Percentiles rank a stretch among this genome's conserved stretches.
Conservation (phyloP, 2,113 vertebrate genomes). For the Diphyllodes magnificus region DNA sequence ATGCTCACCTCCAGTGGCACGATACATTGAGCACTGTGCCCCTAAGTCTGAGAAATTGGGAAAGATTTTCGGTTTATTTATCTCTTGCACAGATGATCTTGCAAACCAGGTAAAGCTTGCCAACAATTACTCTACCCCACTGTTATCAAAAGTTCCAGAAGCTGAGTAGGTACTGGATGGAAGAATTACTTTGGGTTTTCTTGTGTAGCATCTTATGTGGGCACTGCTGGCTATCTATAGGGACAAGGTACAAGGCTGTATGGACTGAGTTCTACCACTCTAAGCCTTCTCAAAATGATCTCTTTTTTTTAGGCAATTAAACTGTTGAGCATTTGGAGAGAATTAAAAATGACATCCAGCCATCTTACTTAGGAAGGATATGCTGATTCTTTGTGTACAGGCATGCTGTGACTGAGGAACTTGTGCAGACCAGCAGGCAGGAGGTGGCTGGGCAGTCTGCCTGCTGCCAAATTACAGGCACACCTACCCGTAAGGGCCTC, state of each 20-base stretch:
- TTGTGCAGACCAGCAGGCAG: neutral
- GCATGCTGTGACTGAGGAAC: neutral
- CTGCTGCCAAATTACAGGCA: neutral
- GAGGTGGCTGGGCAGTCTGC: neutral
- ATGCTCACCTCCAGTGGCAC: neutral
- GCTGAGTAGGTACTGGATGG: neutral
- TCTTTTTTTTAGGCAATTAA: neutral
- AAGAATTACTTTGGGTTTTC: neutral
- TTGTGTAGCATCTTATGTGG: neutral
- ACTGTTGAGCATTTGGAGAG: neutral
- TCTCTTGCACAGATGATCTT: neutral
- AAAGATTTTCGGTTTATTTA: neutral
- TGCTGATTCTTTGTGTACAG: neutral
- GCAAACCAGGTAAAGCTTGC: neutral
- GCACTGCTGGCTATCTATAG: neutral
- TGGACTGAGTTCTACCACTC: neutral
- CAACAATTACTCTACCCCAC: neutral
- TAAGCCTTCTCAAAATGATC: neutral
- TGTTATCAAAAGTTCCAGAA: neutral
- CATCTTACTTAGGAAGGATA: neutral
- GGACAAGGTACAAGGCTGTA: neutral
- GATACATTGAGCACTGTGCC: neutral
- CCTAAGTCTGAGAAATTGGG: neutral
- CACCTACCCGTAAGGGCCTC: neutral
- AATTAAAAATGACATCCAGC: neutral